A percentile compares a stretch with the other conserved stretches of the same genome.
These are phyloP conservation scores for Teleopsis dalmanni DNA, from an alignment of 1,140 invertebrate genomes.

Conservation along the genomic window DNA sequence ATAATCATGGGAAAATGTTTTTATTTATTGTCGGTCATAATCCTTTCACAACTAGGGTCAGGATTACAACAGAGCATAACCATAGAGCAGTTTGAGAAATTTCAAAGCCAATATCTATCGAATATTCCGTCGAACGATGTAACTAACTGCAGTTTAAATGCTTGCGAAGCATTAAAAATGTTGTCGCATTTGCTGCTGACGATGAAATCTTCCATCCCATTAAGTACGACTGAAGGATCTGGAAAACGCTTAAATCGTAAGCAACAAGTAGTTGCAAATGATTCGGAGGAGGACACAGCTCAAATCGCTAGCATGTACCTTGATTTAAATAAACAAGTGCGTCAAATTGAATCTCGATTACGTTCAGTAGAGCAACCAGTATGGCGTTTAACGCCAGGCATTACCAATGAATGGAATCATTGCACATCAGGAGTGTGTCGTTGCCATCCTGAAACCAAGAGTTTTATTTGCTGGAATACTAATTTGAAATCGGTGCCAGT, in stretches of 20 bases:
- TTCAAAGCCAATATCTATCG: no score
- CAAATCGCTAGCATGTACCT: constrained; percentile 14
- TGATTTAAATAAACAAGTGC: constrained; percentile 32
- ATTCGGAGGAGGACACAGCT: not conserved
- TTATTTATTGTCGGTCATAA: no score
- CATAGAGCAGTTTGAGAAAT: no score
- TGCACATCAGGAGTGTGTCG: constrained; percentile 63
- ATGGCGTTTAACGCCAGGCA: constrained; percentile 55
- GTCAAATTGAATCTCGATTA: constrained; percentile 57
- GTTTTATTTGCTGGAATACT: constrained; percentile 66
- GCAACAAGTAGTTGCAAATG: not conserved
- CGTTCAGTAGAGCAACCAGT: constrained; percentile 70
- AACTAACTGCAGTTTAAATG: constrained; percentile 32
- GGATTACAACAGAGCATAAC: no score
- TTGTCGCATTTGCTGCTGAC: constrained; percentile 29
- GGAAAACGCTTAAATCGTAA: not conserved
- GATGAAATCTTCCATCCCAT: constrained; percentile 13
- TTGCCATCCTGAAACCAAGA: constrained; percentile 52
- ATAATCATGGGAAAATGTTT: no score
- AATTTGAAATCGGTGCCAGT: constrained; percentile 55
- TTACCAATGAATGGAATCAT: constrained; percentile 58
- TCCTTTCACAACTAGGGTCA: no score
- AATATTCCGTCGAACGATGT: no score
- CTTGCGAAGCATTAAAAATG: constrained; percentile 31
- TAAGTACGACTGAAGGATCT: no score